Evolutionary conservation across 2,797 vertebrate species (phyloP), one percentile per base, ranked within the genome.

Genomic region (Leptatherina wallacei): DNA sequence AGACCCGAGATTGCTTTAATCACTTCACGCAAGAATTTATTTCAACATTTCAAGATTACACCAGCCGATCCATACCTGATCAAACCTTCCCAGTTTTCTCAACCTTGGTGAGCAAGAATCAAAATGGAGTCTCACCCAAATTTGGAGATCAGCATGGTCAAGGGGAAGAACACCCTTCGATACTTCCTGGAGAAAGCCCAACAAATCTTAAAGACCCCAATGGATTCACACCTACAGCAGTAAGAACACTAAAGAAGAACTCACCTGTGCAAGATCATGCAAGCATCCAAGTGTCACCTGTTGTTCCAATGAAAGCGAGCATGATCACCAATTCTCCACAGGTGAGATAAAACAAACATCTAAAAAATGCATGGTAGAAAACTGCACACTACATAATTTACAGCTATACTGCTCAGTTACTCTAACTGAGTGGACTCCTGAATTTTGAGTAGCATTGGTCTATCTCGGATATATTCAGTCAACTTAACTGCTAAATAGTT

Each of bases 331-430:
- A 10, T 55, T 44, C 24, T 54, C 27, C 49, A 42, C 81, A 72
- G 89, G 92, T 90, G 62, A 85, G 44, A 58, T 24, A 22, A 67
- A 52, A 24, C 22, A 71, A 66, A 59, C 22, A 3, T 2, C 4
- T 0, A 40, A 18, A 7, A 54, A 22, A 22, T 12, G 7, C 10
- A 12, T 20, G 18, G 16, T 44, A 6, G 16, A 38, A 18, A 22
- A 24, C n/a, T 2, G 36, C 47, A 22, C 47, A 9, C 47, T 27
- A 11, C 10, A 5, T 22, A 27, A 24, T 24, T 29, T 12, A 29
- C 24, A 27, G n/a, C n/a, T 22, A 24, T 22, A 51, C 20, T 22
- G 47, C 47, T 51, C 3, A 24, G 22, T 52, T 27, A 27, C n/a
- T 24, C 18, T 47, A 16, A 38, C 12, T 13, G 22, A 10, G 18